Percentiles rank a stretch among this genome's conserved stretches.
Conservation (phyloP, 2,888 invertebrate species). For the Acanthoscelides obtectus region DNA sequence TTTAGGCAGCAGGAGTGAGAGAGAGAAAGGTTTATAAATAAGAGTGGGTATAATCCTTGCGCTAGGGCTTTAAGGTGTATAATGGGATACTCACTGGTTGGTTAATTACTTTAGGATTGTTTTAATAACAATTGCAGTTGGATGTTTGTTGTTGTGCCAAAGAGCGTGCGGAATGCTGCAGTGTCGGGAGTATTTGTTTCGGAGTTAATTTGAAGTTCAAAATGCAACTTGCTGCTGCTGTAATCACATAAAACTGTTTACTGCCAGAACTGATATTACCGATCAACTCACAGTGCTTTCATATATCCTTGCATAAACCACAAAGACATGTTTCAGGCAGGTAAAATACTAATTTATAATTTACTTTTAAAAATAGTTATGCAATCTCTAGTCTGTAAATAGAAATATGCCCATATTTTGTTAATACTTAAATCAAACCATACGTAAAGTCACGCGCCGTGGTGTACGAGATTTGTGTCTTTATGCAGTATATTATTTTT, state of each 20-base stretch:
- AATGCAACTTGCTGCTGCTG: background rate
- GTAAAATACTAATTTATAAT: too few species aligned
- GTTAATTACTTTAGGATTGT: slow-evolving; percentile 28
- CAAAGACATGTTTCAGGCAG: too few species aligned
- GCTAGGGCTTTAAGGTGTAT: slow-evolving; percentile 33
- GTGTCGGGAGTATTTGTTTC: background rate
- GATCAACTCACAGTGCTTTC: too few species aligned
- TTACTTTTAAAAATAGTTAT: too few species aligned
- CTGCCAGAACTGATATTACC: too few species aligned
- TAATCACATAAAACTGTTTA: background rate
- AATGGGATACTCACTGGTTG: slow-evolving; percentile 27
- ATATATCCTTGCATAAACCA: too few species aligned
- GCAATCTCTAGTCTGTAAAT: too few species aligned
- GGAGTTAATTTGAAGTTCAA: background rate
- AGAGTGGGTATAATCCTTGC: slow-evolving; percentile 32
- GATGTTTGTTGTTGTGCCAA: background rate
- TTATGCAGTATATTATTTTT: too few species aligned
- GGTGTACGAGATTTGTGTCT: too few species aligned
- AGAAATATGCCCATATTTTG: too few species aligned
- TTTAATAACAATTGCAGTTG: slow-evolving; percentile 20
- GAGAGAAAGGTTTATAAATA: slow-evolving; percentile 25
- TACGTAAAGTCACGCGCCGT: too few species aligned
- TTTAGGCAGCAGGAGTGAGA: slow-evolving; percentile 10
- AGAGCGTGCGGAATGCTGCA: background rate
- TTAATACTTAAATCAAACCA: too few species aligned